Evolutionary conservation across 2,113 vertebrate species (phyloP).

Genomic region (Oxygymnocypris stewartii): DNA sequence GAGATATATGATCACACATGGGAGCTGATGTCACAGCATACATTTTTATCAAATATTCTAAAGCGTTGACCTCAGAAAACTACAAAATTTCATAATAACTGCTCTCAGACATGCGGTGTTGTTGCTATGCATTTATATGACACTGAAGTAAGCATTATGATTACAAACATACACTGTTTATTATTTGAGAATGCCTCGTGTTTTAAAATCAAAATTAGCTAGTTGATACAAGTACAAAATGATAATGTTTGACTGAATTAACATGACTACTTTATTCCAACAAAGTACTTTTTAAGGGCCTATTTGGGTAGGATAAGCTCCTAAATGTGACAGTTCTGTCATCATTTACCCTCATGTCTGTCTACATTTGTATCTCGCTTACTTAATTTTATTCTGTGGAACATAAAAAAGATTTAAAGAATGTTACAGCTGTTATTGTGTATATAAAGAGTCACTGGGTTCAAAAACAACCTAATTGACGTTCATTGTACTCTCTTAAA

Average conservation of each 20-base stretch:
- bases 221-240: background rate
- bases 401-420: background rate
- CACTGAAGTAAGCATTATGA: background rate
- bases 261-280: background rate
- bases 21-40: slow-evolving; percentile 13
- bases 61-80: background rate
- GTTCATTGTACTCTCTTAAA: background rate
- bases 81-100: background rate
- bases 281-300: background rate
- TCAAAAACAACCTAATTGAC: background rate
- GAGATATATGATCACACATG: background rate
- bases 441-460: background rate
- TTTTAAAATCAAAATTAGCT: background rate
- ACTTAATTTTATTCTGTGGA: background rate
- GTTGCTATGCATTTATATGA: background rate
- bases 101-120: background rate
- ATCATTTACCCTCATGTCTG: background rate
- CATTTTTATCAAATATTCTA: slow-evolving; percentile 16
- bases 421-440: background rate
- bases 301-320: background rate
- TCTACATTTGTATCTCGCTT: background rate
- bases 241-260: background rate
- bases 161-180: background rate
- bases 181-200: background rate
- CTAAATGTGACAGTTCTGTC: background rate